Evolutionary conservation across 1,140 invertebrate species (phyloP).

Genomic region (Brachionus asplanchnoidis): DNA sequence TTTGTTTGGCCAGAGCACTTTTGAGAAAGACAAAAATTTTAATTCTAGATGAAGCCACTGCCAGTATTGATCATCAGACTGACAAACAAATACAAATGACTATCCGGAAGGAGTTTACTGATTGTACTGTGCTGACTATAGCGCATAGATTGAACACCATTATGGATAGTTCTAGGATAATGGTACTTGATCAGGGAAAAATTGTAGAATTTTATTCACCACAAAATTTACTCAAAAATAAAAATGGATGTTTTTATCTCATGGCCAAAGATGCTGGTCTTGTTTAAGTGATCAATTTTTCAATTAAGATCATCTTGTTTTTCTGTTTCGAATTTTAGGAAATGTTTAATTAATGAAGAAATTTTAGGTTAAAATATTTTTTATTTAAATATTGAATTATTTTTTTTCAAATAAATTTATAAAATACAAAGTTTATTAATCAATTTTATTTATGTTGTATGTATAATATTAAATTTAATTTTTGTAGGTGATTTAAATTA

Average conservation of each 20-base stretch:
- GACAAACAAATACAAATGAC: conserved; percentile 58
- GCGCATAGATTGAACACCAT: conserved; percentile 59
- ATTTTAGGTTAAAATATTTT: not conserved
- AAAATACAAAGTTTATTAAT: not conserved
- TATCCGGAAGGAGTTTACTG: conserved; percentile 52
- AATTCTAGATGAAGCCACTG: conserved; percentile 64
- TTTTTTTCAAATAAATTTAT: not conserved
- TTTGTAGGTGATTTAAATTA: no score
- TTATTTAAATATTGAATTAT: not conserved
- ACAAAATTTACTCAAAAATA: conserved; percentile 63
- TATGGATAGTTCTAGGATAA: conserved; percentile 57
- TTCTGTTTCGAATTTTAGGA: not conserved
- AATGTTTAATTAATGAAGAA: not conserved
- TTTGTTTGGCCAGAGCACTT: conserved; percentile 62
- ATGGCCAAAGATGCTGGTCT: conserved; percentile 31
- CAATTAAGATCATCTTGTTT: not conserved
- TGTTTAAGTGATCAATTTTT: not conserved
- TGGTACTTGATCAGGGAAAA: conserved; percentile 71
- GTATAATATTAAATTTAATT: no score
- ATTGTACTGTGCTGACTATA: conserved; percentile 58
- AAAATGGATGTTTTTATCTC: conserved; percentile 63
- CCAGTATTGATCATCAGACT: conserved; percentile 56
- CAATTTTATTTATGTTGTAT: no score
- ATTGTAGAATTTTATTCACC: conserved; percentile 76
- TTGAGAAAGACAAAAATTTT: conserved; percentile 67